Conservation (phyloP, 2,113 vertebrate species). For the Eulacestoma nigropectus region DNA sequence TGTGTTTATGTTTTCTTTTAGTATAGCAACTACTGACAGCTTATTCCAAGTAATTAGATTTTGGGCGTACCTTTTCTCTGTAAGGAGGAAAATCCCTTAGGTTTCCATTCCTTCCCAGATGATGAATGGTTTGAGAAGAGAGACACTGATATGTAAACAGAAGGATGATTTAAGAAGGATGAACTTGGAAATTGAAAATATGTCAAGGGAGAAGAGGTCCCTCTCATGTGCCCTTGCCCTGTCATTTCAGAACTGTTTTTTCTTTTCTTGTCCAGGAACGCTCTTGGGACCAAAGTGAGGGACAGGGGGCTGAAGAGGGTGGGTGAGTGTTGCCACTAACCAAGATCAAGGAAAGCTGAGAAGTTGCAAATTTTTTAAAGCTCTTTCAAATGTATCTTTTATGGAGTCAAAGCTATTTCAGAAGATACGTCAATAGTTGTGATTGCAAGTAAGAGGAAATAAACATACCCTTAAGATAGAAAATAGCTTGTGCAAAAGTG, state of each 20-base stretch:
- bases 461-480: neutral
- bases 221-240: neutral
- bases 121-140: neutral
- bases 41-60: neutral
- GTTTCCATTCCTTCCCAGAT: constrained; percentile 15
- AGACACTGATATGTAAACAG: neutral
- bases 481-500: neutral
- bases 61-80: neutral
- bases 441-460: neutral
- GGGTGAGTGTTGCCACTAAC: neutral
- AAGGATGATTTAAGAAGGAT: constrained; percentile 2
- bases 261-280: neutral
- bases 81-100: constrained; percentile 3
- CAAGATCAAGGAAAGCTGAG: neutral
- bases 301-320: neutral
- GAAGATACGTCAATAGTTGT: neutral
- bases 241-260: neutral
- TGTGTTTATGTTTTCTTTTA: constrained; percentile 15
- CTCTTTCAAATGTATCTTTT: neutral
- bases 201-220: neutral
- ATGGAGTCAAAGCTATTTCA: neutral
- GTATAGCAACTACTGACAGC: constrained; percentile 5
- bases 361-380: neutral
- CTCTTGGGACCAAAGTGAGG: neutral
- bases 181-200: constrained; percentile 1